Evolutionary conservation across 2,888 invertebrate species (phyloP), one percentile per base, ranked within the genome.

Genomic region (Shargacucullia verbasci): DNA sequence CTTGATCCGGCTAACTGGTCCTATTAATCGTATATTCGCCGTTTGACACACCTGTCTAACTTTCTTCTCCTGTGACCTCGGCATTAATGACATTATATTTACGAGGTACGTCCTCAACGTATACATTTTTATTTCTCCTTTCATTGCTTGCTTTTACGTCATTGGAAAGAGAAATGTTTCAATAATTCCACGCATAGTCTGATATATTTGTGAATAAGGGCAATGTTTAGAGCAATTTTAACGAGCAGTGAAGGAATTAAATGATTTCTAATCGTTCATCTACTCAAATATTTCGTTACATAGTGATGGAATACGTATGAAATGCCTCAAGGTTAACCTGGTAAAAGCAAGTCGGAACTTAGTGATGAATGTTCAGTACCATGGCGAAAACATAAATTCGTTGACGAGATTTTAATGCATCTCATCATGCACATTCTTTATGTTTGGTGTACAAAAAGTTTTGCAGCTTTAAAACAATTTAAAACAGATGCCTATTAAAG

Each of bases 11-110:
- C 52, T 29, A 61, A 44, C 57, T 49, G 31, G 43, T 41, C 29
- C 38, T n/a, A 52, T 54, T 49, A 49, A 58, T 39, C 37, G 14
- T 69, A 29, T 48, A 52, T 60, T 70, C 56, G 50, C 4, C 55
- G 67, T 67, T 41, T 27, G 33, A 56, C 20, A 43, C 52, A 49
- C 43, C 52, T 58, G 29, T 53, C 9, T 39, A 47, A 48, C 59
- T 72, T 71, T 67, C 68, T 34, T 52, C 9, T 14, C 46, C 37
- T 27, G 39, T 66, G 44, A 50, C 40, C 53, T 62, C 46, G 40
- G 38, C 39, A 54, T 13, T 37, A 6, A 15, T 47, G 41, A 12
- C 27, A 20, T 20, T 20, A 20, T 4, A 20, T 20, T 27, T 41
- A 43, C 13, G 37, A 14, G 27, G 38, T 54, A 44, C 9, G 13